These are phyloP conservation scores for Fregetta grallaria DNA, from an alignment of 2,113 vertebrate species.

Conservation along the genomic window DNA sequence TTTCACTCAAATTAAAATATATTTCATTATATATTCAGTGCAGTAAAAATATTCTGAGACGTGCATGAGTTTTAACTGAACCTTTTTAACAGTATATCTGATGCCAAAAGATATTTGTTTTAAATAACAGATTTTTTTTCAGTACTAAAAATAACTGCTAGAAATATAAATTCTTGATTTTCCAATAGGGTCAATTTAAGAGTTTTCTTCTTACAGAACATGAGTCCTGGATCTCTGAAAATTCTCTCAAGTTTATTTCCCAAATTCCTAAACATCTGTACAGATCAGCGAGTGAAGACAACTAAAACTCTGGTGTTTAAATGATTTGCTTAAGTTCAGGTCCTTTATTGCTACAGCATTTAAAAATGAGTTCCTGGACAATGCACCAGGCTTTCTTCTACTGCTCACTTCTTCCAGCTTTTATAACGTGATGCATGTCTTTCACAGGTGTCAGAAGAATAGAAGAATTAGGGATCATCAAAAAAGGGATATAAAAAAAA, in stretches of 20 bases:
- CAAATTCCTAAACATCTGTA: background rate
- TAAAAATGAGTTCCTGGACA: background rate
- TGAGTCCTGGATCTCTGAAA: background rate
- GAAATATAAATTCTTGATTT: background rate
- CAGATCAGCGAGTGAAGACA: background rate
- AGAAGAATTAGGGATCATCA: background rate
- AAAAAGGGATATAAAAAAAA: background rate
- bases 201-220: background rate
- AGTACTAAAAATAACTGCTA: background rate
- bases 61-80: background rate
- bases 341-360: background rate
- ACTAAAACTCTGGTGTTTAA: background rate
- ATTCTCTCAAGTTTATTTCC: background rate
- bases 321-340: background rate
- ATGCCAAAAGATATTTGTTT: background rate
- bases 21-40: background rate
- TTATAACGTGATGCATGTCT: background rate
- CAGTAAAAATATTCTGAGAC: background rate
- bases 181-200: background rate
- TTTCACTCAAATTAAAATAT: conserved; percentile 38
- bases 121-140: background rate
- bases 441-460: background rate
- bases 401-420: background rate
- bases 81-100: background rate
- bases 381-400: background rate